These are phyloP conservation scores for Pagetopsis macropterus DNA, from an alignment of 2,797 vertebrate species.

Conservation along the genomic window DNA sequence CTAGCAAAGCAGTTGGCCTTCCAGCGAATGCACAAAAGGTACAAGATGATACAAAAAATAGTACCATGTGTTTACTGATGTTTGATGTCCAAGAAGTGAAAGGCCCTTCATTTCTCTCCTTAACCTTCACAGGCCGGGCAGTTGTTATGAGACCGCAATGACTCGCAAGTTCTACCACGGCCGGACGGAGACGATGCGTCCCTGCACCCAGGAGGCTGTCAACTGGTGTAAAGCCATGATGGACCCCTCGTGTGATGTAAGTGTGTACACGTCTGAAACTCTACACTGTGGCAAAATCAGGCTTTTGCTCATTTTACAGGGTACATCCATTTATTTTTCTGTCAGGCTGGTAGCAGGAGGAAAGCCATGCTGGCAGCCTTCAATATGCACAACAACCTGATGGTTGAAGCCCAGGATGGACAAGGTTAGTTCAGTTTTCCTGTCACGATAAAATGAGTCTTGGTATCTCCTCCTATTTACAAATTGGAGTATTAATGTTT, in stretches of 20 bases:
- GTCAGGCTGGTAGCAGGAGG: slow-evolving; percentile 81
- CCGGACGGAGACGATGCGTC: slow-evolving; percentile 93
- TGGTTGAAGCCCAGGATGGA: slow-evolving; percentile 91
- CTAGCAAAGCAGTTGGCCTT: slow-evolving; percentile 93
- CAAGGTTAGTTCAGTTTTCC: slow-evolving; percentile 81
- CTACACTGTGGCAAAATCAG: background rate
- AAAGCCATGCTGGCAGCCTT: slow-evolving; percentile 88
- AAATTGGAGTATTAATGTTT: too few species aligned
- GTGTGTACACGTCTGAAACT: slow-evolving; percentile 32
- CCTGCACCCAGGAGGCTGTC: slow-evolving; percentile 90
- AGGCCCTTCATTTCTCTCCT: background rate
- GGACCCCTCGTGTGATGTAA: slow-evolving; percentile 84
- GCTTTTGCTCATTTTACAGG: background rate
- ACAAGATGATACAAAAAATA: slow-evolving; percentile 30
- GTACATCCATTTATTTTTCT: background rate
- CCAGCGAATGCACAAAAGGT: slow-evolving; percentile 89
- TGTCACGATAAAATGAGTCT: too few species aligned
- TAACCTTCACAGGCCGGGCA: slow-evolving; percentile 84
- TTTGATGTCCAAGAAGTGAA: background rate
- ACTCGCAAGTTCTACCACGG: slow-evolving; percentile 95
- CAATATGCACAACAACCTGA: slow-evolving; percentile 91
- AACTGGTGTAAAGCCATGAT: slow-evolving; percentile 92
- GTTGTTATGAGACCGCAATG: slow-evolving; percentile 95
- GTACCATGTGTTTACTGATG: background rate
- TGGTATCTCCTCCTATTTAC: too few species aligned